Conservation (phyloP, 1,140 invertebrate species). For the Eueides isabella region DNA sequence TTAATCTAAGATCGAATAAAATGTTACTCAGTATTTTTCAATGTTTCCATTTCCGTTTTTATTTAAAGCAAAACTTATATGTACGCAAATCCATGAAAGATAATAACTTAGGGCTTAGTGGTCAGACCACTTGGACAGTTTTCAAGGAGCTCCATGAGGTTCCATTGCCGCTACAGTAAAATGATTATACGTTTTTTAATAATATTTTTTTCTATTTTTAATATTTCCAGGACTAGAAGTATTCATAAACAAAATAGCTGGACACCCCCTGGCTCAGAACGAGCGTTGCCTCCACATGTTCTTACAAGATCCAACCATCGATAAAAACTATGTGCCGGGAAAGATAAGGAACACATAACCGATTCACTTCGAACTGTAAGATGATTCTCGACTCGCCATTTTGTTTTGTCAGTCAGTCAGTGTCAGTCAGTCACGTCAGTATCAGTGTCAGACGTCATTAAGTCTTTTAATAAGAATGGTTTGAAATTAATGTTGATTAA, state of each 20-base stretch:
- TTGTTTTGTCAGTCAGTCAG: neutral
- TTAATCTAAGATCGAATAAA: too few relatives aligned
- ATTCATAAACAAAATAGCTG: slow-evolving; percentile 99
- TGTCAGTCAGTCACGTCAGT: neutral
- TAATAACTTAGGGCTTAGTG: too few relatives aligned
- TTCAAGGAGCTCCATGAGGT: too few relatives aligned
- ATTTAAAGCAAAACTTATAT: too few relatives aligned
- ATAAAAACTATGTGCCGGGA: slow-evolving; percentile 99
- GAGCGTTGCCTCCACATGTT: slow-evolving; percentile 99
- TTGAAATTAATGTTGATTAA: neutral
- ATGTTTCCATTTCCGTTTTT: too few relatives aligned
- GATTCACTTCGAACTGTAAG: slow-evolving; percentile 52
- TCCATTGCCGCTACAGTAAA: too few relatives aligned
- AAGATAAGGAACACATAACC: slow-evolving; percentile 98
- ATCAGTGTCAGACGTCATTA: neutral
- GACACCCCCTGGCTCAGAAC: slow-evolving; percentile 99
- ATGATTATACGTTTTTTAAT: neutral
- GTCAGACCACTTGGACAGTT: too few relatives aligned
- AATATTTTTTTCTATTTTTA: neutral
- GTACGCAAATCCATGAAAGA: too few relatives aligned
- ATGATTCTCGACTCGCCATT: slow-evolving; percentile 50
- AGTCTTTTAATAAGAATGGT: neutral
- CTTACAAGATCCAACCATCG: slow-evolving; percentile 97
- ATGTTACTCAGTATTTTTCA: too few relatives aligned
- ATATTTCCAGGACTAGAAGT: slow-evolving; percentile 89